Base-by-base conservation (phyloP, 1,140 invertebrate genomes). In the Drosophila dunni region DNA sequence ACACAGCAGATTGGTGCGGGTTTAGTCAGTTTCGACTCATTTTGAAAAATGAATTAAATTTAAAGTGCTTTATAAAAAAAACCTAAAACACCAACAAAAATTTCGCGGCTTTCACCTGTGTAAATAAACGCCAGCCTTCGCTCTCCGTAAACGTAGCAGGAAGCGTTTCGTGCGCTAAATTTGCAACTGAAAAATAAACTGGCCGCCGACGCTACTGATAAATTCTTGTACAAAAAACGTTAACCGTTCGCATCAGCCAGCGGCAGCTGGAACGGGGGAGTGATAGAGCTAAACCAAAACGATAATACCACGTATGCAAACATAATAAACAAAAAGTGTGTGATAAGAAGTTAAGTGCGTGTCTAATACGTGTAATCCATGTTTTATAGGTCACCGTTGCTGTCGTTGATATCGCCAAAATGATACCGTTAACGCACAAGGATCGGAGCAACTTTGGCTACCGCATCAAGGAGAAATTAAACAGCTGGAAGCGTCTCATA, bases 401-500 rank as follows among this genome's bases (percentile, higher is more conserved):
- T 17, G 13, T 45, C 15, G 24, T 38, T 29, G 24, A 29, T 40
- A 34, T 36, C 44, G n/a, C 29, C 46, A 89, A 46, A 40, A 91
- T 91, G 90, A 75, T 97, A 92, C 96, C 96, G 13, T 91, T 97
- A 58, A 95, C 95, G 53, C 96, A 97, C 91, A 96, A 95, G 91
- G 96, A 97, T 91, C 94, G 94, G n/a, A 93, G 94, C 40, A 94
- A 95, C 60, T 91, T 95, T 42, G 90, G 94, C 13, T 94, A 94
- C 65, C 93, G 95, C 34, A 92, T 96, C 42, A 95, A 94, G 77
- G 96, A 97, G 79, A 96, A 95, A 85, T 78, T 97, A 0, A 93
- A 94, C 74, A 95, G 95, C 74, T 97, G 96, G 95, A 94, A 97
- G n/a, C 94, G 98, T 75, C 93, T 98, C 17, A 97, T 99, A 78